Base-by-base conservation (phyloP, 2,113 vertebrate genomes). In the Planiliza haematocheilus region DNA sequence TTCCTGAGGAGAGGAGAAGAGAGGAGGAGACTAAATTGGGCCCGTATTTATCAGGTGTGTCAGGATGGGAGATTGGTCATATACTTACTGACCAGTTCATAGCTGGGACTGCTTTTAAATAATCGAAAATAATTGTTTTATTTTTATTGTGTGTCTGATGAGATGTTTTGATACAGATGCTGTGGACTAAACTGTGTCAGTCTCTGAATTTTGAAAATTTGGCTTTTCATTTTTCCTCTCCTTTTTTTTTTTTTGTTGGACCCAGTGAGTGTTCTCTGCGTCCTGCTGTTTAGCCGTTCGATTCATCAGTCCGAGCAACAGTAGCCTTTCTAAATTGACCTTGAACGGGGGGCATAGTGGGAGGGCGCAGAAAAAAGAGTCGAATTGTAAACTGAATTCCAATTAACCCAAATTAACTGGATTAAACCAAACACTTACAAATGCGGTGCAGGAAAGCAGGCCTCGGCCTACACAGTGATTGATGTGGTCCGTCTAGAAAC, bases 11-110 rank as follows among this genome's bases (percentile, higher is more conserved):
- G 60, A 53, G 18, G 36, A 66, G 66, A 45, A n/a, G 55, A 59
- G 24, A 43, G 17, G 13, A 72, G 48, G 30, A 53, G 43, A 53
- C 6, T 17, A 9, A 24, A 30, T 69, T 76, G 20, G 52, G 21
- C 14, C 20, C 52, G 20, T 79, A 61, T 74, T 70, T 43, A 74
- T 80, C 34, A 74, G 50, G 1, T 51, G 41, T n/a, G 48, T 56
- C 55, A 70, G 36, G 24, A 17, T 52, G 24, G 24, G n/a, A 49
- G 66, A 69, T 24, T 43, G 8, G 36, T 71, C 2, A 17, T 59
- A 36, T 39, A 16, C 1, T 9, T 11, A n/a, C n/a, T 30, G 24
- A 30, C 24, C 5, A 30, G 5, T 30, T 30, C 24, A 30, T 5
- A n/a, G n/a, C n/a, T n/a, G 24, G 24, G 24, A 5, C 24, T 30